A percentile compares a stretch with the other conserved stretches of the same genome.
Conservation (phyloP, 2,113 vertebrate species). For the Tachysurus vachellii region DNA sequence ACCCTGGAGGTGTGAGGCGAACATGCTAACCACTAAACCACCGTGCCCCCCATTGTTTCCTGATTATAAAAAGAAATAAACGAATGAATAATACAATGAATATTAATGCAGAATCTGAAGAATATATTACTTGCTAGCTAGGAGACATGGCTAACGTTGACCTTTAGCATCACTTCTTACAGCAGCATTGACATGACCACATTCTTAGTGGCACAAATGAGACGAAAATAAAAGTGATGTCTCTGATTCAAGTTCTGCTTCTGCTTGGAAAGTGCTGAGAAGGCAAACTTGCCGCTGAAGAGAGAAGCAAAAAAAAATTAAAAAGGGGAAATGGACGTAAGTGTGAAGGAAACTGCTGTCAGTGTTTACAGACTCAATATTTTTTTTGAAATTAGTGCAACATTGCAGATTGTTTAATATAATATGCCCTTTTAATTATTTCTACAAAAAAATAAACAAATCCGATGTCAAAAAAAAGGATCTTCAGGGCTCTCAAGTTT, state of each 20-base stretch:
- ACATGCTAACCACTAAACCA: too few relatives aligned
- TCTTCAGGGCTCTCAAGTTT: too few relatives aligned
- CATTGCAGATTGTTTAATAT: not conserved
- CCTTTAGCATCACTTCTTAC: too few relatives aligned
- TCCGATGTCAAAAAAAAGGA: not conserved
- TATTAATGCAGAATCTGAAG: too few relatives aligned
- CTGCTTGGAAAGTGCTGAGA: not conserved
- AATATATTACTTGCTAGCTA: too few relatives aligned
- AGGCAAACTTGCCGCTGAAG: not conserved
- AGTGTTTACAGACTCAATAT: not conserved
- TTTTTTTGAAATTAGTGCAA: not conserved
- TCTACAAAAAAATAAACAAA: not conserved
- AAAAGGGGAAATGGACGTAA: not conserved
- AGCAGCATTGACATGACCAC: too few relatives aligned
- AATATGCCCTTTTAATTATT: not conserved
- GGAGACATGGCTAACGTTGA: too few relatives aligned
- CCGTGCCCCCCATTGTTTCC: too few relatives aligned
- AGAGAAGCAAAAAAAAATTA: not conserved
- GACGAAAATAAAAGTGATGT: not conserved
- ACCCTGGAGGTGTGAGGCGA: too few relatives aligned
- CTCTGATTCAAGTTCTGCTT: not conserved
- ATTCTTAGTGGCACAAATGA: too few relatives aligned
- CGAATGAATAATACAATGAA: too few relatives aligned
- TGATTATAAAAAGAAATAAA: too few relatives aligned
- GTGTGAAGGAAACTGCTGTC: not conserved